A percentile compares a stretch with the other conserved stretches of the same genome.
Evolutionary conservation across 2,888 invertebrate genomes (phyloP).

Genomic region (Tetrapedia diversipes): DNA sequence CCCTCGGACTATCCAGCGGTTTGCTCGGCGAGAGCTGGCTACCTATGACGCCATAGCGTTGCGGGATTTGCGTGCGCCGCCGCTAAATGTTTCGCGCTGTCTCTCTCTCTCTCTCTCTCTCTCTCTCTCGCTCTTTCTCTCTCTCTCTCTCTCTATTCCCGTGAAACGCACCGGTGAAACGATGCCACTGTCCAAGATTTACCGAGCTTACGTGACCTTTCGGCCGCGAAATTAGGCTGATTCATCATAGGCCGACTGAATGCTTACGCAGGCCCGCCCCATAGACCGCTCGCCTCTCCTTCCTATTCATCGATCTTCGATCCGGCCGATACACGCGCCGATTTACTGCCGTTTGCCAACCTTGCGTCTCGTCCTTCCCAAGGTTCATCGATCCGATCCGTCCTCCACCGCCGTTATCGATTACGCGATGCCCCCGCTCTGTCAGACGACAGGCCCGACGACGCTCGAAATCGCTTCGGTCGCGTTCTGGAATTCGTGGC

Average conservation of each 20-base stretch:
- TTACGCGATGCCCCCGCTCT: not conserved
- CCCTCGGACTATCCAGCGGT: conserved; percentile 5
- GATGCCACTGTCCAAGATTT: conserved; percentile 73
- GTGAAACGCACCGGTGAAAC: conserved; percentile 42
- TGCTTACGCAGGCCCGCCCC: conserved; percentile 46
- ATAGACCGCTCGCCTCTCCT: conserved; percentile 1
- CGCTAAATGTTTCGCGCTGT: conserved; percentile 57
- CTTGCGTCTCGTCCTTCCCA: conserved; percentile 34
- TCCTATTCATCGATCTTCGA: conserved; percentile 53
- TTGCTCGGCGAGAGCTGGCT: conserved; percentile 1
- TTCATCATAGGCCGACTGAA: conserved; percentile 75
- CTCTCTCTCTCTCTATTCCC: too few species aligned
- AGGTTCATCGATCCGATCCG: conserved; percentile 52
- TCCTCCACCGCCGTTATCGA: conserved; percentile 7
- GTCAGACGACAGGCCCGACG: not conserved
- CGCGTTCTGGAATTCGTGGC: conserved; percentile 3
- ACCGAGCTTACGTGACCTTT: conserved; percentile 77
- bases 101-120: too few species aligned
- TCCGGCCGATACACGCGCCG: conserved; percentile 53
- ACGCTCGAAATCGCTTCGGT: not conserved
- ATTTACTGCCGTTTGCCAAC: too few species aligned
- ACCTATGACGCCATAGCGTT: conserved; percentile 11
- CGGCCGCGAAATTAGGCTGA: conserved; percentile 79
- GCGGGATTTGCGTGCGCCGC: conserved; percentile 64
- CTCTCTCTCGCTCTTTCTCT: too few species aligned